A percentile compares a stretch with the other conserved stretches of the same genome.
These are phyloP conservation scores for Rhegmatorhina hoffmannsi DNA, from an alignment of 2,113 vertebrate genomes.

Conservation along the genomic window DNA sequence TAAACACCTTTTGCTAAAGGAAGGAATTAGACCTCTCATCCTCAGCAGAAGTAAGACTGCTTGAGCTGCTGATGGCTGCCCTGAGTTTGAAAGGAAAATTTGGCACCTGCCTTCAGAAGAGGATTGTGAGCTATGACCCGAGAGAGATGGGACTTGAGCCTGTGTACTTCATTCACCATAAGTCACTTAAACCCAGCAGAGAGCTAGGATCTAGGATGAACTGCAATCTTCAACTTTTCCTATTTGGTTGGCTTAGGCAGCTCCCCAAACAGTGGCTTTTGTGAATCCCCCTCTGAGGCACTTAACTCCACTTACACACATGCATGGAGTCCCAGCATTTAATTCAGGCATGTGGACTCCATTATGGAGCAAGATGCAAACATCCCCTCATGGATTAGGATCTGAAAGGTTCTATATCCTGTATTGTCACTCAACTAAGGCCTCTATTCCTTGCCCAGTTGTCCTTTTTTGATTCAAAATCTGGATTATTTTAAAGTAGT, in stretches of 20 bases:
- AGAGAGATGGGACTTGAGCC: not conserved
- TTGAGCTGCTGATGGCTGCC: not conserved
- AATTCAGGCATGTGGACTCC: slow-evolving; percentile 8
- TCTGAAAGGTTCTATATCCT: not conserved
- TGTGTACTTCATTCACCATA: not conserved
- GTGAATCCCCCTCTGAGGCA: not conserved
- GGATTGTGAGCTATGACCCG: not conserved
- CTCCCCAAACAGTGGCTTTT: not conserved
- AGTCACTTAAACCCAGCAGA: not conserved
- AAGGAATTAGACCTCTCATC: not conserved
- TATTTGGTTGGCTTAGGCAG: slow-evolving; percentile 24
- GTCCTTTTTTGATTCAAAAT: not conserved
- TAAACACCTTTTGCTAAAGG: not conserved
- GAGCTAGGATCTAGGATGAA: not conserved
- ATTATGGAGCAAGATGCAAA: slow-evolving; percentile 35
- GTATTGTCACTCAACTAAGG: not conserved
- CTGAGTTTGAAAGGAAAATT: not conserved
- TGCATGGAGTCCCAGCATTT: not conserved
- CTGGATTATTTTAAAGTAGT: not conserved
- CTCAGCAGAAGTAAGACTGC: not conserved
- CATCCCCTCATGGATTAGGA: not conserved
- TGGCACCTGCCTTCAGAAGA: not conserved
- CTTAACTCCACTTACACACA: not conserved
- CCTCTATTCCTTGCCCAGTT: not conserved
- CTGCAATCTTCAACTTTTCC: not conserved